A percentile compares a stretch with the other conserved stretches of the same genome.
Evolutionary conservation across 2,113 vertebrate species (phyloP).

Genomic region (Podarcis raffonei): DNA sequence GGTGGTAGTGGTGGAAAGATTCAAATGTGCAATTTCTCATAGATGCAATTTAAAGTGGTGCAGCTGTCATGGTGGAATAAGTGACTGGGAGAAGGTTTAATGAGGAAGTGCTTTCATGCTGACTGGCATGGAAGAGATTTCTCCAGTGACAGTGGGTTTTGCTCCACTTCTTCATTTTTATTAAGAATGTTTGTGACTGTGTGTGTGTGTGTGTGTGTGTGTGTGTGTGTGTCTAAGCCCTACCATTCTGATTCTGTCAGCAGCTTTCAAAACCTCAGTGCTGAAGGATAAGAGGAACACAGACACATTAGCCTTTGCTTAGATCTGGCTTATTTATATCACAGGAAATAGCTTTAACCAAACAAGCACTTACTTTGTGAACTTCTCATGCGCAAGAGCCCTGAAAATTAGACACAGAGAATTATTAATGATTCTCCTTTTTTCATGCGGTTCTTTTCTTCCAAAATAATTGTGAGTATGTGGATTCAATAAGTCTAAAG

Average conservation of each 20-base stretch:
- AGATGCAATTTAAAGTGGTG: neutral
- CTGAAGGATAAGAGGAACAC: neutral
- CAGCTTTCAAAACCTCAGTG: conserved; percentile 28
- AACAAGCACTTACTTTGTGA: conserved; percentile 94
- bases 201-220: no score
- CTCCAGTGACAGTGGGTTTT: neutral
- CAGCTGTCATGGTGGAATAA: neutral
- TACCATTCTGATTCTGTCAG: neutral
- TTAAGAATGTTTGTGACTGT: neutral
- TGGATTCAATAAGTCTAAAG: neutral
- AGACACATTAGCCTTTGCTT: conserved; percentile 21
- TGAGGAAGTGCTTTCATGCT: neutral
- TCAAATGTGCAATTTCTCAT: neutral
- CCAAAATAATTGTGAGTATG: neutral
- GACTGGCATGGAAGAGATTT: no score
- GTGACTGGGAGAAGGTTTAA: neutral
- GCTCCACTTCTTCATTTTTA: neutral
- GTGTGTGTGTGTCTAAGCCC: neutral
- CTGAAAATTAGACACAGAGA: conserved; percentile 73
- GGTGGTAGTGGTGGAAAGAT: neutral
- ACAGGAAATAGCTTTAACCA: conserved; percentile 29
- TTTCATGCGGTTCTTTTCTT: neutral
- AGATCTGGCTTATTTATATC: neutral
- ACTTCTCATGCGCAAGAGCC: conserved; percentile 96
- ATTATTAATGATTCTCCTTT: conserved; percentile 6